Evolutionary conservation across 2,888 invertebrate species (phyloP).

Genomic region (Chymomyza procnemis): DNA sequence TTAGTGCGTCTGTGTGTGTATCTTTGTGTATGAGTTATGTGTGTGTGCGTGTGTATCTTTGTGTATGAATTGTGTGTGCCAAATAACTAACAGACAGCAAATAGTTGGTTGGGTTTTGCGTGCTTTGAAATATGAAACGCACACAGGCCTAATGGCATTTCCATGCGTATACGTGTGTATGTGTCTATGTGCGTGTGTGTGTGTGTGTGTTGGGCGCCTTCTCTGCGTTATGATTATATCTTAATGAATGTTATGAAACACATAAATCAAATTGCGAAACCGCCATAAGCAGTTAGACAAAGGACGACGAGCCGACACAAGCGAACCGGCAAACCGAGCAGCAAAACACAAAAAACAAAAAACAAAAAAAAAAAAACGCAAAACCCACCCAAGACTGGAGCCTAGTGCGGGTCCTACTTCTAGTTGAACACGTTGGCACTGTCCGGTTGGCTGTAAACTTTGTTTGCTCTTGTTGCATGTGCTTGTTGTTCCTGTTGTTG

Average conservation of each 20-base stretch:
- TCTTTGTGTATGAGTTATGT: too few relatives aligned
- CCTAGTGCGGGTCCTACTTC: background rate
- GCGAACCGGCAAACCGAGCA: constrained; percentile 5
- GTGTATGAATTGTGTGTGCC: background rate
- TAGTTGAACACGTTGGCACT: too few relatives aligned
- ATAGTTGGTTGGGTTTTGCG: background rate
- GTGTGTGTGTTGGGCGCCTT: constrained; percentile 40
- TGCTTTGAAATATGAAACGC: background rate
- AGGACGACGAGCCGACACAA: constrained; percentile 24
- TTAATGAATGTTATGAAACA: constrained; percentile 72
- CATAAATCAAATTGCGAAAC: constrained; percentile 72
- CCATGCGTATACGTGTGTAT: constrained; percentile 6
- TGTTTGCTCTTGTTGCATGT: background rate
- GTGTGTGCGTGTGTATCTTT: too few relatives aligned
- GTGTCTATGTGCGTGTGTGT: constrained; percentile 13
- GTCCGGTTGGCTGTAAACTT: background rate
- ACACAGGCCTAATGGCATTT: background rate
- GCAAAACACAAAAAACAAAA: constrained; percentile 34
- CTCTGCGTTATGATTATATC: constrained; percentile 69
- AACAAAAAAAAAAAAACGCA: constrained; percentile 5
- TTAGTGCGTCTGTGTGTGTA: background rate
- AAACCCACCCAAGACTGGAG: background rate
- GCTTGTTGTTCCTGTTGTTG: too few relatives aligned
- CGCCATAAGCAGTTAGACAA: constrained; percentile 62
- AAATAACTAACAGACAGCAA: background rate